Conservation (phyloP, 2,888 invertebrate species). For the Shargacucullia verbasci region DNA sequence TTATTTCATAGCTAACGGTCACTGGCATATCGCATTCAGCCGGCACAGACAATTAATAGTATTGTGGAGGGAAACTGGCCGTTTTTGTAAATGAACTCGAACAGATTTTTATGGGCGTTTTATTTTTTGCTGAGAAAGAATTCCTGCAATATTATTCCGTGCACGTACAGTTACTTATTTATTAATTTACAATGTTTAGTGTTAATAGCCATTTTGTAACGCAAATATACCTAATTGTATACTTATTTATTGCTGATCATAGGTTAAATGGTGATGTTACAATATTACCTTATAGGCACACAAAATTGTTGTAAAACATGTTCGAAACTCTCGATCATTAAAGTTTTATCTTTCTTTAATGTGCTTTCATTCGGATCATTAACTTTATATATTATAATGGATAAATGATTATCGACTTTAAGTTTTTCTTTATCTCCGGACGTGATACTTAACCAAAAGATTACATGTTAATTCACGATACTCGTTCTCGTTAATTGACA, state of each 20-base stretch:
- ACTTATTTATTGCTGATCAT: too few relatives aligned
- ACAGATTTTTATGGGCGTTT: too few relatives aligned
- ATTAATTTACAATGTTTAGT: too few relatives aligned
- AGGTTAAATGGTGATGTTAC: neutral
- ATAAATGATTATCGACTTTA: constrained; percentile 16
- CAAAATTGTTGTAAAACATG: neutral
- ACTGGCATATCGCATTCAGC: constrained; percentile 48
- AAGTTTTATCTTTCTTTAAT: constrained; percentile 20
- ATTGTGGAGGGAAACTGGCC: constrained; percentile 24
- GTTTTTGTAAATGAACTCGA: neutral
- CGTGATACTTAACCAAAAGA: constrained; percentile 24
- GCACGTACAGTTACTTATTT: too few relatives aligned
- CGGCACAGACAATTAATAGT: constrained; percentile 43
- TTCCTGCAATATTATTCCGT: too few relatives aligned
- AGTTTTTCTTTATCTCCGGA: constrained; percentile 5
- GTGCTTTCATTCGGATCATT: constrained; percentile 13
- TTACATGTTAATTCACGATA: constrained; percentile 26
- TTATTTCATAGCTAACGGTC: constrained; percentile 56
- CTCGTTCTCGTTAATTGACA: constrained; percentile 52
- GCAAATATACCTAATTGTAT: too few relatives aligned
- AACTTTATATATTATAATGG: constrained; percentile 10
- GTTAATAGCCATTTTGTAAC: too few relatives aligned
- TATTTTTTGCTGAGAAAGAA: too few relatives aligned
- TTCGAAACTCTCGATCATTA: constrained; percentile 4
- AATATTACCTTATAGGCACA: constrained; percentile 2